Base-by-base conservation (phyloP, 1,140 invertebrate species). In the Caenorhabditis tropicalis region DNA sequence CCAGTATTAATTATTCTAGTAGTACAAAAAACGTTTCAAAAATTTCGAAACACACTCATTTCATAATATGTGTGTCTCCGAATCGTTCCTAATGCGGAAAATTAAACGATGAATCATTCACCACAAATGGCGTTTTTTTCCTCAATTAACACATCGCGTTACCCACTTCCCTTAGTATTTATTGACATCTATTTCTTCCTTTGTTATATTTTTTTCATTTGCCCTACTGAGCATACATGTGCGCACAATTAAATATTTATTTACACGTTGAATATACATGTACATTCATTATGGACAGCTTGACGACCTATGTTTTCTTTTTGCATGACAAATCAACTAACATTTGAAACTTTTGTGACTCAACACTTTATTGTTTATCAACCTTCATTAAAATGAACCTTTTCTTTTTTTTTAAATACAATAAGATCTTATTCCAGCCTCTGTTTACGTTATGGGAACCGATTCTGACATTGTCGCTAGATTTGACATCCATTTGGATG, bases 401-500 rank as follows among this genome's bases (percentile, higher is more conserved):
- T n/a, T n/a, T n/a, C n/a, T n/a, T n/a, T n/a, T n/a, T n/a, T n/a
- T n/a, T n/a, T n/a, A n/a, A n/a, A n/a, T n/a, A n/a, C n/a, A n/a
- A n/a, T n/a, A n/a, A n/a, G n/a, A 58, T 36, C 56, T 70, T 19
- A 49, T 33, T 83, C 49, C 70, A 79, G 65, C 31, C 48, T 24
- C 84, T 86, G 15, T 48, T 43, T 16, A 87, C 65, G 31, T 56
- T 27, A 85, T 87, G 48, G 65, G 65, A n/a, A 74, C 65, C 3
- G 65, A 74, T 43, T 43, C 65, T 74, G 65, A 74, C 29, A 74
- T 74, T 21, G 65, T 87, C 29, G 58, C 79, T 6, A 86, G 85
- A 49, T 87, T 87, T 49, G 86, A 86, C 31, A 87, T 87, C 46
- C 82, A 87, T 21, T 43, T 87, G 33, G 86, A 87, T 53, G 86